These are phyloP conservation scores for Chesias legatella DNA, from an alignment of 2,888 invertebrate genomes.

Conservation along the genomic window DNA sequence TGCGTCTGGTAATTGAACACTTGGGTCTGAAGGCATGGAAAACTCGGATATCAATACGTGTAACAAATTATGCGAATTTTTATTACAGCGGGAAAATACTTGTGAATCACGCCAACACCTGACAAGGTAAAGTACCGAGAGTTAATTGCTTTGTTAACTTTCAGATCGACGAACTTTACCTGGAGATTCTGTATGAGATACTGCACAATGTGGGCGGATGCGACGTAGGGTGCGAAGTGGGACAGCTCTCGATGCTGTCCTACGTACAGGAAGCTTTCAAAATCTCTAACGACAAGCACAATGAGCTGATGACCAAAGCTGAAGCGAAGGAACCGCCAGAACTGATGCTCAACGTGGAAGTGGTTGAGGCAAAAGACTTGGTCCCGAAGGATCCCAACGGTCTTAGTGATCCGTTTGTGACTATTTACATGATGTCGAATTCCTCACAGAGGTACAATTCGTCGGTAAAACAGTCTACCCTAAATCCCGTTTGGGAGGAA, in stretches of 20 bases:
- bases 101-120: constrained; percentile 6
- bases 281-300: constrained; percentile 88
- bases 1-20: no score
- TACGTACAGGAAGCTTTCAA: constrained; percentile 90
- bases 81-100: no score
- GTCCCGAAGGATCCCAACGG: constrained; percentile 93
- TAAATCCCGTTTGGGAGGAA: constrained; percentile 98
- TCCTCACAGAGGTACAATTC: constrained; percentile 91
- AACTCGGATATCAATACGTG: no score
- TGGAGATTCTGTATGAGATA: constrained; percentile 90
- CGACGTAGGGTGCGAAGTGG: constrained; percentile 85
- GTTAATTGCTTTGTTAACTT: constrained; percentile 30
- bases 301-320: constrained; percentile 84
- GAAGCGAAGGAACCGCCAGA: constrained; percentile 91
- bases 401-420: constrained; percentile 98
- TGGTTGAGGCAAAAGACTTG: constrained; percentile 92
- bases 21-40: no score
- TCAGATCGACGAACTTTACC: constrained; percentile 92
- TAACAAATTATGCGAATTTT: no score
- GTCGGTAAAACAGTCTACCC: constrained; percentile 93
- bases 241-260: constrained; percentile 84
- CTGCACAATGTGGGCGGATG: constrained; percentile 92
- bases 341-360: constrained; percentile 90
- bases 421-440: constrained; percentile 90
- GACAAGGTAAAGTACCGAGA: constrained; percentile 1